Evolutionary conservation across 2,888 invertebrate species (phyloP).

Genomic region (Lithosia quadra): DNA sequence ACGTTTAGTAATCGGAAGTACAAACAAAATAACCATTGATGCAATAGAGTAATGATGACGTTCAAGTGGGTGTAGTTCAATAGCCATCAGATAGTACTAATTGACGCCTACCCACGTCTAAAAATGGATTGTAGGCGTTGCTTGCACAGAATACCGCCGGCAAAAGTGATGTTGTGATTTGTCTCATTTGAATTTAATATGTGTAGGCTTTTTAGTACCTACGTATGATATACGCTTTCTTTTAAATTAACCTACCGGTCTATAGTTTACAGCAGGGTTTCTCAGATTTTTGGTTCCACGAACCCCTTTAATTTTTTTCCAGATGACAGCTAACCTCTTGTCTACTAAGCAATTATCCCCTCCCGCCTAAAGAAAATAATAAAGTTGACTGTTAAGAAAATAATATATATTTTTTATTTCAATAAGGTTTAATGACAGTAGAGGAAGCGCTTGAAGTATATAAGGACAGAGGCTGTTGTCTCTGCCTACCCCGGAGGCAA

Average conservation of each 20-base stretch:
- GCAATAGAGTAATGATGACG: constrained; percentile 20
- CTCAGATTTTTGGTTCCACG: too few relatives aligned
- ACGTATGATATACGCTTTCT: constrained; percentile 1
- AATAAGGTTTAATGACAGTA: too few relatives aligned
- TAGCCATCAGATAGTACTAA: constrained; percentile 35
- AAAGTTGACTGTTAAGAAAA: too few relatives aligned
- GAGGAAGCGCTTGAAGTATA: too few relatives aligned
- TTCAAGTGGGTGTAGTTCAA: constrained; percentile 36
- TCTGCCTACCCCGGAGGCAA: too few relatives aligned
- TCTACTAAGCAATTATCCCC: too few relatives aligned
- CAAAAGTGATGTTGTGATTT: constrained; percentile 10
- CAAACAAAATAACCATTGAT: constrained; percentile 22
- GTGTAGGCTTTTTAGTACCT: background rate
- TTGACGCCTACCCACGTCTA: constrained; percentile 39
- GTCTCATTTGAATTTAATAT: background rate
- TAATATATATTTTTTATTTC: too few relatives aligned
- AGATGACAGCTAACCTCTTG: too few relatives aligned
- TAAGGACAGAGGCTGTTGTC: too few relatives aligned
- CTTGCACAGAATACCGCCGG: constrained; percentile 6
- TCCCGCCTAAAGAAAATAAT: too few relatives aligned
- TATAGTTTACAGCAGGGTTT: background rate
- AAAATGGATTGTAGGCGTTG: background rate
- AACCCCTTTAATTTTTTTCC: too few relatives aligned
- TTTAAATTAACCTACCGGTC: background rate
- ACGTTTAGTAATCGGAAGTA: constrained; percentile 14